Percentiles rank a stretch among this genome's conserved stretches.
Conservation (phyloP, 2,797 vertebrate species). For the Urocyon cinereoargenteus region DNA sequence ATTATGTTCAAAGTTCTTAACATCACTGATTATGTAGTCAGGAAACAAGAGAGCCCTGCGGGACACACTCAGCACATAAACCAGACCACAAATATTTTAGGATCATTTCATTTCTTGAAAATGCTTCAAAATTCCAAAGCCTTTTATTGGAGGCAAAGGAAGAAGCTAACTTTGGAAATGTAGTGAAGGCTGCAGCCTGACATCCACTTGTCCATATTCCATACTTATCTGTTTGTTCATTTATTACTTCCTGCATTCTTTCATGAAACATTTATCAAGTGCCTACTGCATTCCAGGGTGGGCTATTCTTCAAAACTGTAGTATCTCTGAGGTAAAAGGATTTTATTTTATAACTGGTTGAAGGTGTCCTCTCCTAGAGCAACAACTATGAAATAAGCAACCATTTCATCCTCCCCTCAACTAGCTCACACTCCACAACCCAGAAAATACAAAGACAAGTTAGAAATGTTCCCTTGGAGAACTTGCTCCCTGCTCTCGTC, state of each 20-base stretch:
- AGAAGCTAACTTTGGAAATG: background rate
- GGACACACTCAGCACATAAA: background rate
- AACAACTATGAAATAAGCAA: background rate
- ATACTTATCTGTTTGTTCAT: fast-evolving
- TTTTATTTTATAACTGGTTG: background rate
- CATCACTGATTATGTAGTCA: background rate
- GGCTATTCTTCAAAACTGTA: background rate
- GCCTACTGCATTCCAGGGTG: background rate
- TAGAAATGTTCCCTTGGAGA: background rate
- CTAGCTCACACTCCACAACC: background rate
- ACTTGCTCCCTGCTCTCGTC: background rate
- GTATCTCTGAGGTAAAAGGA: background rate
- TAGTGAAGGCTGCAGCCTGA: fast-evolving
- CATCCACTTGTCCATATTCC: background rate
- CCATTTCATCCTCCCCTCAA: background rate
- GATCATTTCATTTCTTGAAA: background rate
- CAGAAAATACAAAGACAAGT: background rate
- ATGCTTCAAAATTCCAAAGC: background rate
- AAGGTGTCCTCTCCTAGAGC: background rate
- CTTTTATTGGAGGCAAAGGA: background rate
- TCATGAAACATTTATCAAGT: background rate
- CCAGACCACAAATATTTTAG: background rate
- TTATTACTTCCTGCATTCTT: background rate
- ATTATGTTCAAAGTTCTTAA: background rate
- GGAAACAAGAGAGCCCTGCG: background rate